A percentile compares a stretch with the other conserved stretches of the same genome.
Evolutionary conservation across 2,113 vertebrate genomes (phyloP).

Genomic region (Cinclus mexicanus): DNA sequence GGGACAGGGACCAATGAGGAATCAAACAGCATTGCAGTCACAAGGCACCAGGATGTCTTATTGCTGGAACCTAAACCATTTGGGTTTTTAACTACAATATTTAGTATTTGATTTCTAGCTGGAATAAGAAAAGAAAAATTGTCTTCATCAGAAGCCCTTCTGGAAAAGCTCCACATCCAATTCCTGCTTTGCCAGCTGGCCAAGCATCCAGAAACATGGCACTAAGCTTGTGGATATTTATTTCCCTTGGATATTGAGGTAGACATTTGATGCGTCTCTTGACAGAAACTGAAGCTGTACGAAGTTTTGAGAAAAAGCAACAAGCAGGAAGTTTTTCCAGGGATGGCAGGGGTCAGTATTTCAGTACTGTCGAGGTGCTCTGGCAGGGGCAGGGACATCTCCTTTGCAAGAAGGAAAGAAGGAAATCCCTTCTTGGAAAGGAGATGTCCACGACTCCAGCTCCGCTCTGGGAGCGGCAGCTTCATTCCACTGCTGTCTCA

Average conservation of each 20-base stretch:
- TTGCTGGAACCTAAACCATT: constrained; percentile 13
- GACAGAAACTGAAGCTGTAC: neutral
- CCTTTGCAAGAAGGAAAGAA: neutral
- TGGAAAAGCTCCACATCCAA: constrained; percentile 45
- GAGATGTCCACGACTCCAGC: neutral
- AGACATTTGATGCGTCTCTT: constrained; percentile 8
- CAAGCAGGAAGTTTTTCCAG: neutral
- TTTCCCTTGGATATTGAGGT: constrained; percentile 3
- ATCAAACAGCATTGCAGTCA: neutral
- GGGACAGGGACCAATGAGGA: neutral
- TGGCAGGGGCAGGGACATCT: neutral
- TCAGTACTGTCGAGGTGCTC: neutral
- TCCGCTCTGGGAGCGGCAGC: neutral
- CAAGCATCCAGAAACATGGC: constrained; percentile 18
- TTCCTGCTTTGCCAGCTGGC: constrained; percentile 36
- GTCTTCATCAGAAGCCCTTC: constrained; percentile 28
- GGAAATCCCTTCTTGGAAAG: too few species aligned
- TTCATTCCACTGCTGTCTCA: neutral
- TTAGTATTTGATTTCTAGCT: constrained; percentile 52
- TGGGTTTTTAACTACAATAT: constrained; percentile 47
- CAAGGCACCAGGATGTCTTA: neutral
- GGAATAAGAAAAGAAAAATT: neutral
- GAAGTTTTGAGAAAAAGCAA: neutral
- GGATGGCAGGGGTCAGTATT: neutral
- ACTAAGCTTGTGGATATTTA: constrained; percentile 32